Conservation (phyloP, 2,888 invertebrate species). For the Gryllus longicercus region DNA sequence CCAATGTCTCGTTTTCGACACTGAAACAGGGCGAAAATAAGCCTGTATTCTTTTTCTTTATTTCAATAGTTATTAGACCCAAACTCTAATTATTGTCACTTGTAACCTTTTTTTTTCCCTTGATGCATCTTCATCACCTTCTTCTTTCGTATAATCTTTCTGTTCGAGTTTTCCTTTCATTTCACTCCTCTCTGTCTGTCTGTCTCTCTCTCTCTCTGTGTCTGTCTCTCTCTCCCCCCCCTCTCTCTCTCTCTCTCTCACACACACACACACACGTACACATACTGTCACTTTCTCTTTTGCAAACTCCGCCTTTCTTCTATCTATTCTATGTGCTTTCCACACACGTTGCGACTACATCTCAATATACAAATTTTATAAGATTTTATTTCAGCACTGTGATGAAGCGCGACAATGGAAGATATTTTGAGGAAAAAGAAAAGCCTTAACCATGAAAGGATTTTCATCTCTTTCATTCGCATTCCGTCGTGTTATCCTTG, state of each 20-base stretch:
- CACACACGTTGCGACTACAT: too few relatives aligned
- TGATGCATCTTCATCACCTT: background rate
- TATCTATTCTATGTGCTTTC: background rate
- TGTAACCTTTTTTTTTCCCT: background rate
- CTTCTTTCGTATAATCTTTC: background rate
- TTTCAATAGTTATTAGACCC: background rate
- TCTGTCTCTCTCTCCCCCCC: background rate
- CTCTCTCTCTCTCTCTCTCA: background rate
- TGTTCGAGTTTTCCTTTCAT: background rate
- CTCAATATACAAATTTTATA: too few relatives aligned
- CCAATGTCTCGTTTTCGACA: background rate
- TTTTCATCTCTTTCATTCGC: too few relatives aligned
- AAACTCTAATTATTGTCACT: too few relatives aligned
- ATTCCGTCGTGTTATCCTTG: too few relatives aligned
- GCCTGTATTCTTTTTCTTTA: background rate
- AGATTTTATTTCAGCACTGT: too few relatives aligned
- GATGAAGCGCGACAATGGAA: too few relatives aligned
- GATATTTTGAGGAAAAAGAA: too few relatives aligned
- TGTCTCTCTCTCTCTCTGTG: background rate
- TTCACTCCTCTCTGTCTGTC: background rate
- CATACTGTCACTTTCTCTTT: too few relatives aligned
- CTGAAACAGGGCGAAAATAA: too few relatives aligned
- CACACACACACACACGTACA: too few relatives aligned
- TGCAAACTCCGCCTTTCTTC: background rate
- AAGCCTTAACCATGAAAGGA: too few relatives aligned